A percentile compares a stretch with the other conserved stretches of the same genome.
Conservation (phyloP, 2,113 vertebrate species). For the Corvus cornix region DNA sequence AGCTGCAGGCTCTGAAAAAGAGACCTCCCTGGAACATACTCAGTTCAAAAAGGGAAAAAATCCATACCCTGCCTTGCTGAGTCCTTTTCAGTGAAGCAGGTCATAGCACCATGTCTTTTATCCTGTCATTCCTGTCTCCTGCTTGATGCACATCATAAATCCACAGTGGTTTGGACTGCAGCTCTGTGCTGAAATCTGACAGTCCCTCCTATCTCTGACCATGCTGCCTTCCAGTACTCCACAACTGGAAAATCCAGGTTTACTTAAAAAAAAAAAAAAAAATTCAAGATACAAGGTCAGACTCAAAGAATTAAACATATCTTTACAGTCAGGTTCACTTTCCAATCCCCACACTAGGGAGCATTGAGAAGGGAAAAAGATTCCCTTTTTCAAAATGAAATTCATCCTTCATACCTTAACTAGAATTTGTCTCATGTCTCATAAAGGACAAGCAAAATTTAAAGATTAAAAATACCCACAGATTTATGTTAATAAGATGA, state of each 20-base stretch:
- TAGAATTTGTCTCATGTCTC: background rate
- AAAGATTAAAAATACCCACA: background rate
- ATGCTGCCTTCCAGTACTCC: background rate
- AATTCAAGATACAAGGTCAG: background rate
- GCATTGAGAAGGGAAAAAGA: background rate
- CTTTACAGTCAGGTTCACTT: background rate
- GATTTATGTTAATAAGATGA: background rate
- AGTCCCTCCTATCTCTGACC: background rate
- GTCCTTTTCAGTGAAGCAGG: conserved; percentile 33
- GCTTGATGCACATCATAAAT: conserved; percentile 35
- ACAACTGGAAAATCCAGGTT: background rate
- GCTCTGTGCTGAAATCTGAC: background rate
- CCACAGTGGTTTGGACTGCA: conserved; percentile 12
- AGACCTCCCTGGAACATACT: conserved; percentile 15
- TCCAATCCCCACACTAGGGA: background rate
- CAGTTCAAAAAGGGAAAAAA: conserved; percentile 14
- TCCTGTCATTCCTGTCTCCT: conserved; percentile 33
- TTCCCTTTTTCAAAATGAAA: background rate
- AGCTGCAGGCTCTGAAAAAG: background rate
- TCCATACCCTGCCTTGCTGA: conserved; percentile 21
- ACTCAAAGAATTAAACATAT: background rate
- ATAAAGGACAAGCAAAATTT: background rate
- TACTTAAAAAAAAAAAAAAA: background rate
- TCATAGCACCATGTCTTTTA: conserved; percentile 42
- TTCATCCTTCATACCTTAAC: background rate